Evolutionary conservation across 1,140 invertebrate species (phyloP), one percentile per base, ranked within the genome.

Genomic region (Aplysia californica): DNA sequence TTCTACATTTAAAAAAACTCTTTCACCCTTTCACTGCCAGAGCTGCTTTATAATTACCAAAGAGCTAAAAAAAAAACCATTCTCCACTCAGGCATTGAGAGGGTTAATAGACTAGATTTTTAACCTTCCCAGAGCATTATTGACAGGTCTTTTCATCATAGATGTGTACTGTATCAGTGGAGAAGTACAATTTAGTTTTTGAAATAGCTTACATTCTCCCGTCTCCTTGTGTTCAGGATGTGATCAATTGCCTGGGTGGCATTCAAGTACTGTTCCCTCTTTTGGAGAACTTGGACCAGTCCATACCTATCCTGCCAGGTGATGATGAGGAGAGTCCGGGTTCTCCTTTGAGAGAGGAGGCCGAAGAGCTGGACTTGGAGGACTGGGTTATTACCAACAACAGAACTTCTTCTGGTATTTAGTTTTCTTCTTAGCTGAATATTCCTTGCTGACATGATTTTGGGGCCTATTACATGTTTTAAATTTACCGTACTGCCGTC

Each of bases 221-320:
- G n/a, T n/a, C n/a, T n/a, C n/a, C n/a, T 29, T 50, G 41, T 31
- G 3, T n/a, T 58, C 84, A 92, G 91, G 92, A 93, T 84, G 90
- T 87, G 23, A 87, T 90, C 33, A 88, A 89, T 79, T 88, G 92
- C 70, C 90, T 93, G 59, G 92, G 93, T 0, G 93, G 93, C 3
- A 88, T 93, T 6, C 91, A 91, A 80, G 91, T 92, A 18, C 86
- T 93, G 36, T 90, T 93, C 83, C 93, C 93, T 1, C 89, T 93
- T 23, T 82, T 93, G 33, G 92, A 93, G 83, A 89, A 90, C 33
- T 82, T 89, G 64, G 82, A 85, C 74, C 84, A 75, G 38, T 58
- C 58, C 1, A 15, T 55, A 33, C 29, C 65, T 2, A 10, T n/a
- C 0, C 4, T 29, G 18, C 64, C n/a, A 38, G n/a, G n/a, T n/a